A percentile compares a stretch with the other conserved stretches of the same genome.
Conservation (phyloP, 2,797 vertebrate species). For the Sternarchorhynchus goeldii region DNA sequence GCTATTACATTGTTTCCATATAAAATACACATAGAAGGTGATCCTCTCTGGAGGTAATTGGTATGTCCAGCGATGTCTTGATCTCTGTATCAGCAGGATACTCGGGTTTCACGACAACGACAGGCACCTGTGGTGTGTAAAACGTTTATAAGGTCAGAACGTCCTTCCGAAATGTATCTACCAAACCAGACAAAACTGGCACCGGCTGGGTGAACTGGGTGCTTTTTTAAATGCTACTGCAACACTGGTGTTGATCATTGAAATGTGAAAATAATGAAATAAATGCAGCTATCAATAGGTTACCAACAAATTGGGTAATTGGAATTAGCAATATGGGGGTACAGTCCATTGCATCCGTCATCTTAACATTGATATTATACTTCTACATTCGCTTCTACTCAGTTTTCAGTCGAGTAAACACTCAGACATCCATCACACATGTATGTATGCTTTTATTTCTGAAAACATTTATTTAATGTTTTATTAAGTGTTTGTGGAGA, state of each 20-base stretch:
- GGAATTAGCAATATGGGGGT: no score
- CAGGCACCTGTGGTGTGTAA: constrained; percentile 32
- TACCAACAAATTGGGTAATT: no score
- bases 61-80: background rate
- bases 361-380: no score
- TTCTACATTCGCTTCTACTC: no score
- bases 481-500: background rate
- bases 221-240: background rate
- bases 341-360: no score
- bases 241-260: background rate
- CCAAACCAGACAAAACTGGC: constrained; percentile 52
- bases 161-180: constrained; percentile 39
- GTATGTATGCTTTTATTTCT: no score
- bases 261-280: background rate
- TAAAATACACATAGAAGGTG: no score
- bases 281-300: background rate
- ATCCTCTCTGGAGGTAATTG: no score
- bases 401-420: no score
- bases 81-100: background rate
- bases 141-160: constrained; percentile 20
- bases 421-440: no score
- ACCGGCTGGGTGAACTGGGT: constrained; percentile 54
- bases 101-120: background rate
- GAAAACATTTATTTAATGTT: no score
- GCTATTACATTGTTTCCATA: no score